Base-by-base conservation (phyloP, 2,113 vertebrate genomes). In the Neogobius melanostomus region DNA sequence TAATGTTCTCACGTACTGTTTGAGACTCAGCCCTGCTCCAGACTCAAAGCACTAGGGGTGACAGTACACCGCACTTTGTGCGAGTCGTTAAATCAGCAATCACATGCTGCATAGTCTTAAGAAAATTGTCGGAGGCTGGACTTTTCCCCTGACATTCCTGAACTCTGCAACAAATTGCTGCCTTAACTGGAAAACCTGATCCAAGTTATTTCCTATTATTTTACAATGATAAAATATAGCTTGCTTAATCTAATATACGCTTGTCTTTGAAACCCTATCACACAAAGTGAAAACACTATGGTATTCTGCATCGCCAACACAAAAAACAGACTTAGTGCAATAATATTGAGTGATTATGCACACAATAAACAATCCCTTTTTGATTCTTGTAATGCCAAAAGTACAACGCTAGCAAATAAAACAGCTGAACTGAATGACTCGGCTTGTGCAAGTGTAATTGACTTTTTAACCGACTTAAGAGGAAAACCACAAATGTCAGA, bases 311-410 rank as follows among this genome's bases (percentile, higher is more conserved):
- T 43, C 70, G 66, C 71, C 28, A 62, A 65, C 12, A 11, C 3
- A 76, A 77, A 70, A 69, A 51, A 77, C 59, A 16, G 46, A 59
- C 49, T 75, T 80, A 87, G 89, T 89, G 89, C 88, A 90, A 85
- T 87, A n/a, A 76, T 66, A 42, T 72, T 72, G 50, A 15, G 61
- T 1, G 43, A 82, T 59, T 17, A 72, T 64, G 21, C 52, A 82
- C 79, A 79, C 45, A 77, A 75, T 17, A 50, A 16, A 59, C 1
- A 42, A 67, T 91, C 89, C 91, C 90, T 90, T 92, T 91, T 83
- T 68, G 65, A 81, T 81, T 78, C 16, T 36, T 77, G 44, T 17
- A 90, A 89, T 89, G 85, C 87, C 85, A 71, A 73, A 61, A 75
- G 43, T 9, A 16, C 63, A 16, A 46, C 15, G 7, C 8, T 62